phyloP scores from a whole-genome alignment of 2,888 invertebrate species.

The Scaptomyza cyrtandrae region DNA sequence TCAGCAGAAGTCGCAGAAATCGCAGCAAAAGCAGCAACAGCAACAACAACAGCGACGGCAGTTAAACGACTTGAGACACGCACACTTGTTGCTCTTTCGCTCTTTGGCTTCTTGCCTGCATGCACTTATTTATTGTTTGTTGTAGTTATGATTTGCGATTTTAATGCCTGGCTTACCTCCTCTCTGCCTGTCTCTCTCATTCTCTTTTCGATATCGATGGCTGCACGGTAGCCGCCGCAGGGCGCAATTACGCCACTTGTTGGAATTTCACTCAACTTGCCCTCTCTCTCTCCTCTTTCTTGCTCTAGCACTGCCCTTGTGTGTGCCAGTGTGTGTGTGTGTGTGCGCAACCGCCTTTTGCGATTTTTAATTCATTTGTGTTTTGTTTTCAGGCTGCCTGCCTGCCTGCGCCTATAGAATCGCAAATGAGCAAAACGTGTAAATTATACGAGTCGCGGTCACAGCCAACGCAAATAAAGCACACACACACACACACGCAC shows the following conservation, averaged over 20 bases:
- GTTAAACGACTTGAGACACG: slow-evolving; percentile 79
- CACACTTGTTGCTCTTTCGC: slow-evolving; percentile 78
- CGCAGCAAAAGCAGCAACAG: too few species aligned
- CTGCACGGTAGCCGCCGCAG: slow-evolving; percentile 79
- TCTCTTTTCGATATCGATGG: slow-evolving; percentile 54
- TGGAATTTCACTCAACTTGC: slow-evolving; percentile 75
- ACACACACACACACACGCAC: slow-evolving; percentile 36
- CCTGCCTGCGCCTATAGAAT: slow-evolving; percentile 71
- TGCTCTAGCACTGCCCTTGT: slow-evolving; percentile 9
- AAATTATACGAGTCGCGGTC: slow-evolving; percentile 81
- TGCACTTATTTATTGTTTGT: slow-evolving; percentile 79
- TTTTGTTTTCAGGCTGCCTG: slow-evolving; percentile 54
- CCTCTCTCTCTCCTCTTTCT: slow-evolving; percentile 10
- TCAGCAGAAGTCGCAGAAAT: slow-evolving; percentile 47
- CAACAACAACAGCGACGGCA: neutral
- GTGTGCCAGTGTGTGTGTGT: neutral
- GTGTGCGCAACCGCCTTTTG: slow-evolving; percentile 35
- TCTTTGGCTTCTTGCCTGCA: slow-evolving; percentile 49
- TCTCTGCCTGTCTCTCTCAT: neutral
- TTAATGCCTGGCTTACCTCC: slow-evolving; percentile 40
- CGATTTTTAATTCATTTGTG: slow-evolving; percentile 73
- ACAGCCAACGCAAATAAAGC: slow-evolving; percentile 75
- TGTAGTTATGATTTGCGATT: slow-evolving; percentile 81
- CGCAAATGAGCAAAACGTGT: slow-evolving; percentile 81
- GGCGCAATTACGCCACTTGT: slow-evolving; percentile 82